Percentiles rank a stretch among this genome's conserved stretches.
phyloP scores from a whole-genome alignment of 2,797 vertebrate species.

The Notamacropus eugenii region DNA sequence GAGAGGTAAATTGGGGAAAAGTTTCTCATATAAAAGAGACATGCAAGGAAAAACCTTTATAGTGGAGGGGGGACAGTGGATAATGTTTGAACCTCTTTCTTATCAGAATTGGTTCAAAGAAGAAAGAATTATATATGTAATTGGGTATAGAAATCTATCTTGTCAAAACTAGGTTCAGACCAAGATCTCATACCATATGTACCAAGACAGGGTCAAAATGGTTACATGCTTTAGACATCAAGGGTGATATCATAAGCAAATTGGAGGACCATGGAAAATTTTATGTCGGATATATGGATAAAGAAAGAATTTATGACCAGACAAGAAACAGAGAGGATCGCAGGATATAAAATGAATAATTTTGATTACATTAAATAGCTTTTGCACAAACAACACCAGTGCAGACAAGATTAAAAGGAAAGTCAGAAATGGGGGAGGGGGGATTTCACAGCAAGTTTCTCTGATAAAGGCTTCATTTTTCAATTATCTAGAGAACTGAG shows the following conservation, averaged over 20 bases:
- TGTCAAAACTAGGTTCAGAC: neutral
- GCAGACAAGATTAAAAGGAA: neutral
- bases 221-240: neutral
- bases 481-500: neutral
- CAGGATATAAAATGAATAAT: neutral
- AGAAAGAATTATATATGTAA: neutral
- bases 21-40: neutral
- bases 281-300: neutral
- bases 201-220: neutral
- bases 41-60: neutral
- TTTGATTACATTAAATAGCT: neutral
- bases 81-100: neutral
- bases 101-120: neutral
- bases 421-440: neutral
- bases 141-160: neutral
- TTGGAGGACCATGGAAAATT: neutral
- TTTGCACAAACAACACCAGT: neutral
- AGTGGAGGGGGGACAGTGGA: no score
- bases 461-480: neutral
- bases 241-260: neutral
- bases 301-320: no score
- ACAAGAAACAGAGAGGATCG: no score
- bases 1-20: neutral
- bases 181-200: neutral
- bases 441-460: neutral